Evolutionary conservation across 2,888 invertebrate genomes (phyloP).

Genomic region (Teinopalpus imperialis): DNA sequence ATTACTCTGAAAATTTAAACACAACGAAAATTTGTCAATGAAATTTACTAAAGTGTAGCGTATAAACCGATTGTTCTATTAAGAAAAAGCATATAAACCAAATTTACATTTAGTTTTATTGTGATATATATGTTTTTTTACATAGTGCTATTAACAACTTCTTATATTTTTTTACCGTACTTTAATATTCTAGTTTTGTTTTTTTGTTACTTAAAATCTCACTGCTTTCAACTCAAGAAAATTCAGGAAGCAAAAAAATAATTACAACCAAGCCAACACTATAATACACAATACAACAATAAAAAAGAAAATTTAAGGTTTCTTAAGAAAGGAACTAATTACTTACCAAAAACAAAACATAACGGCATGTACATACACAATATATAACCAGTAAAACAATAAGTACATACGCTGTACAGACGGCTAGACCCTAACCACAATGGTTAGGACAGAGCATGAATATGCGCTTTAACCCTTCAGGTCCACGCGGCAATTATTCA

Average conservation of each 20-base stretch:
- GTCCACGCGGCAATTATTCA: constrained; percentile 82
- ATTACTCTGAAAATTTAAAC: no score
- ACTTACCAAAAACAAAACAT: constrained; percentile 12
- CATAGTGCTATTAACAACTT: no score
- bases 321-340: constrained; percentile 20
- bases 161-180: no score
- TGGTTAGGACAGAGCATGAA: constrained; percentile 72
- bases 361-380: constrained; percentile 1
- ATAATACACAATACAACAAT: no score
- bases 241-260: constrained; percentile 10
- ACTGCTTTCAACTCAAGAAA: background rate
- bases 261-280: constrained; percentile 9
- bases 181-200: no score
- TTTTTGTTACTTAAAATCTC: no score
- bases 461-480: constrained; percentile 77
- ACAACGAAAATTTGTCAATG: no score
- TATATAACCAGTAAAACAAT: constrained; percentile 12
- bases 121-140: no score
- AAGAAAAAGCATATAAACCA: no score
- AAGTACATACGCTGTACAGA: constrained; percentile 27
- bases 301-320: constrained; percentile 9
- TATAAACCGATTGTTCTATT: no score
- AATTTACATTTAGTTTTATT: no score
- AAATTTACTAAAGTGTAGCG: no score
- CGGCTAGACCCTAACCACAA: constrained; percentile 62